A percentile compares a stretch with the other conserved stretches of the same genome.
Conservation (phyloP, 2,888 invertebrate genomes). For the Ophioninae sp. region DNA sequence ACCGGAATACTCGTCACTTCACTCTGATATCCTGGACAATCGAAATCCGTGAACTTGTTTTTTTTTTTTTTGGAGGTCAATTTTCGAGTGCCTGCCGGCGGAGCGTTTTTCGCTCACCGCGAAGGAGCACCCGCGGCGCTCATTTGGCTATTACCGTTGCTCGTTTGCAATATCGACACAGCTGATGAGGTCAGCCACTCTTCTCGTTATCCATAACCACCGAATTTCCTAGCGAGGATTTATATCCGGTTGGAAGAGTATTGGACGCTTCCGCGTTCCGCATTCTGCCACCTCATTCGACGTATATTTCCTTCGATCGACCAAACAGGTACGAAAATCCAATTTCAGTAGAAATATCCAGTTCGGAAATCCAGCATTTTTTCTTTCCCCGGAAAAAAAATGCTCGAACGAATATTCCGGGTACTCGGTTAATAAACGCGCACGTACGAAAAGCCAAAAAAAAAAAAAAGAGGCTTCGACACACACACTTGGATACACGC, state of each 20-base stretch:
- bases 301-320: not conserved
- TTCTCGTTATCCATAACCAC: not conserved
- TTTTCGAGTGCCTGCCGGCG: slow-evolving; percentile 54
- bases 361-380: not conserved
- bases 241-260: slow-evolving; percentile 3
- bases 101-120: slow-evolving; percentile 51
- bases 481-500: not conserved
- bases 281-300: slow-evolving; percentile 23
- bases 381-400: not conserved
- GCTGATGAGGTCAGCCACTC: not conserved
- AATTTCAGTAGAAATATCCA: no score
- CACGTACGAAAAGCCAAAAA: no score
- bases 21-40: not conserved
- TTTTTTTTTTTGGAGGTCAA: no score
- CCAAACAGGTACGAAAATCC: not conserved
- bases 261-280: slow-evolving; percentile 21
- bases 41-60: no score
- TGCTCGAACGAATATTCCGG: no score
- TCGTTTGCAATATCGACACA: no score
- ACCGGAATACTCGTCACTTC: not conserved
- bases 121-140: slow-evolving; percentile 43
- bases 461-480: not conserved
- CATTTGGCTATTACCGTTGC: slow-evolving; percentile 42
- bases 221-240: not conserved
- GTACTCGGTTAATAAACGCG: no score